phyloP scores from a whole-genome alignment of 1,140 invertebrate species.

The Drosophila fuyamai region DNA sequence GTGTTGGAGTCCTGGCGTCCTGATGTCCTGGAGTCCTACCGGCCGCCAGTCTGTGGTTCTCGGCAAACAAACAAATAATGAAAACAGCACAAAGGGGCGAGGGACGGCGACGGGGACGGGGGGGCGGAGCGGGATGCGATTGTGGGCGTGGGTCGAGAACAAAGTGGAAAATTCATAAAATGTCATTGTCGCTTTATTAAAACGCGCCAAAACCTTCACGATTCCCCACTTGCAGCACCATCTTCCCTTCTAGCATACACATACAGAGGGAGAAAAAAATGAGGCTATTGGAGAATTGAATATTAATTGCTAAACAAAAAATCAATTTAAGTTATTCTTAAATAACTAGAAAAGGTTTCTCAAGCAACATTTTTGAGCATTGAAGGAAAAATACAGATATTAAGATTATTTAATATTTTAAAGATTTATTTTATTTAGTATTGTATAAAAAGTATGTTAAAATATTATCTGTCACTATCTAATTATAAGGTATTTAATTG shows the following conservation, averaged over 20 bases:
- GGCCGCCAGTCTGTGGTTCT: conserved; percentile 60
- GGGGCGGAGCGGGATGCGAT: background rate
- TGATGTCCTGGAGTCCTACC: conserved; percentile 19
- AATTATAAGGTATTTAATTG: no score
- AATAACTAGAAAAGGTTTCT: no score
- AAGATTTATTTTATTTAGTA: no score
- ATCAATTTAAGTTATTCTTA: no score
- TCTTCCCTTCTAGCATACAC: conserved; percentile 42
- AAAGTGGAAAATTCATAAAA: conserved; percentile 83
- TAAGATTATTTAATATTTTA: no score
- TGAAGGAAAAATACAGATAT: no score
- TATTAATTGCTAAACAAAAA: no score
- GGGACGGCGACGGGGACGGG: background rate
- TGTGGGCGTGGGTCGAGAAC: conserved; percentile 62
- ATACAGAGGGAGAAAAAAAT: conserved; percentile 15
- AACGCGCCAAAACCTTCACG: conserved; percentile 74
- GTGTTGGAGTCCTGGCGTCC: conserved; percentile 7
- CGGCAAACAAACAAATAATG: conserved; percentile 78
- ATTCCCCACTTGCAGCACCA: conserved; percentile 32
- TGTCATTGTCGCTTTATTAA: conserved; percentile 82
- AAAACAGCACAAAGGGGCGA: conserved; percentile 36
- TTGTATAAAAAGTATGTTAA: no score
- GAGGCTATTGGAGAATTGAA: background rate
- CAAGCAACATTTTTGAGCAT: no score
- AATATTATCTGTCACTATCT: no score